Evolutionary conservation across 2,888 invertebrate species (phyloP).

Genomic region (Keiferia lycopersicella): DNA sequence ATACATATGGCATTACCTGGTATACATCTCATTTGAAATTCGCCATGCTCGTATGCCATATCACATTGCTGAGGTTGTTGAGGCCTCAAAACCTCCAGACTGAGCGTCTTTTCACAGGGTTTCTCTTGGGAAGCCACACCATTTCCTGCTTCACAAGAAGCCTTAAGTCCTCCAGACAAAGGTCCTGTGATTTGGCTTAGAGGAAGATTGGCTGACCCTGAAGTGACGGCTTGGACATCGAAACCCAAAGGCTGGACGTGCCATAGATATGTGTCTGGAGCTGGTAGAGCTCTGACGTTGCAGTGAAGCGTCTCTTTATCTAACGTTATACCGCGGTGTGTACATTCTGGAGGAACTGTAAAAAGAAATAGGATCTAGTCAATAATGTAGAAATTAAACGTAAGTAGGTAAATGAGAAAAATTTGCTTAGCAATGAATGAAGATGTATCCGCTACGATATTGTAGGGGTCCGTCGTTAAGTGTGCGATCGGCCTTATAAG

Average conservation of each 20-base stretch:
- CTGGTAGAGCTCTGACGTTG: conserved; percentile 61
- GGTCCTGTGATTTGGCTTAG: conserved; percentile 66
- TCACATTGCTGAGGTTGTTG: conserved; percentile 69
- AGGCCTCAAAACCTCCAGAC: conserved; percentile 66
- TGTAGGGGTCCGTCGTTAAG: too few species aligned
- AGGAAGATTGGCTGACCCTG: conserved; percentile 63
- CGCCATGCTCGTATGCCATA: conserved; percentile 66
- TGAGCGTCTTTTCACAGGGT: conserved; percentile 59
- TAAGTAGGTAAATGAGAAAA: too few species aligned
- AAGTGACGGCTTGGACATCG: conserved; percentile 66
- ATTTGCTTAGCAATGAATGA: too few species aligned
- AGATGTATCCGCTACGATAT: too few species aligned
- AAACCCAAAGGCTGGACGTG: conserved; percentile 64
- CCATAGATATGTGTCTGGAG: conserved; percentile 71
- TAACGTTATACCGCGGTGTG: conserved; percentile 57
- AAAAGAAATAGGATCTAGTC: background rate
- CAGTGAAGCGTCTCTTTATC: conserved; percentile 64
- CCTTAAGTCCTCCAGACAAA: conserved; percentile 56
- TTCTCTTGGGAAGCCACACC: conserved; percentile 68
- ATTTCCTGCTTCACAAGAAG: conserved; percentile 68
- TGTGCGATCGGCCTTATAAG: too few species aligned
- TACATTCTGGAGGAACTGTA: conserved; percentile 71
- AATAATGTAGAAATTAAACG: too few species aligned
- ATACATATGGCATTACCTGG: conserved; percentile 53
- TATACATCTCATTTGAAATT: conserved; percentile 73